phyloP scores from a whole-genome alignment of 1,140 invertebrate species.

The Steinernema feltiae region DNA sequence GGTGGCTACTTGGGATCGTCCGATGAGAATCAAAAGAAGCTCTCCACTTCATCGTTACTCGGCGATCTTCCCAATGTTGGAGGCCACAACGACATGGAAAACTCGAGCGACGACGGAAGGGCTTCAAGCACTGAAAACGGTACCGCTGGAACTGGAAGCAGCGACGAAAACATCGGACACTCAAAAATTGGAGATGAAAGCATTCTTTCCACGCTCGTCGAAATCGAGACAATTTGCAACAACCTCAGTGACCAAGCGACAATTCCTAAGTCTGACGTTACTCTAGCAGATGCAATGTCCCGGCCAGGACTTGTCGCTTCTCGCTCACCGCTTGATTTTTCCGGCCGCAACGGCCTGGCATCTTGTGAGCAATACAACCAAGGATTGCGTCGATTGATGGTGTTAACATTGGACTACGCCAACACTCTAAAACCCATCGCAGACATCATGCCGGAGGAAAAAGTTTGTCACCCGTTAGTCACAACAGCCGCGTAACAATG shows the following conservation, averaged over 20 bases:
- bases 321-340: constrained; percentile 27
- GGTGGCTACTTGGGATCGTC: neutral
- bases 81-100: constrained; percentile 4
- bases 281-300: constrained; percentile 37
- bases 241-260: constrained; percentile 25
- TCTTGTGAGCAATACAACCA: constrained; percentile 1
- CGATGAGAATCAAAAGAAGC: constrained; percentile 23
- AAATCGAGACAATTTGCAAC: constrained; percentile 48
- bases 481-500: neutral
- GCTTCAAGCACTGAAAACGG: constrained; percentile 28
- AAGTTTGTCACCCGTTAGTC: constrained; percentile 35
- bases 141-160: constrained; percentile 17
- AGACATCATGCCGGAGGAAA: constrained; percentile 44
- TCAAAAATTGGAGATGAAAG: constrained; percentile 22
- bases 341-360: neutral
- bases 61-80: constrained; percentile 27
- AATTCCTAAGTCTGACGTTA: neutral
- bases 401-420: constrained; percentile 54
- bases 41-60: constrained; percentile 24
- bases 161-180: constrained; percentile 16
- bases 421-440: constrained; percentile 57
- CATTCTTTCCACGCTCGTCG: constrained; percentile 38
- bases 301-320: constrained; percentile 32
- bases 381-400: constrained; percentile 42
- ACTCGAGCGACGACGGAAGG: constrained; percentile 19